Base-by-base conservation (phyloP, 2,888 invertebrate species). In the Pterostichus niger region DNA sequence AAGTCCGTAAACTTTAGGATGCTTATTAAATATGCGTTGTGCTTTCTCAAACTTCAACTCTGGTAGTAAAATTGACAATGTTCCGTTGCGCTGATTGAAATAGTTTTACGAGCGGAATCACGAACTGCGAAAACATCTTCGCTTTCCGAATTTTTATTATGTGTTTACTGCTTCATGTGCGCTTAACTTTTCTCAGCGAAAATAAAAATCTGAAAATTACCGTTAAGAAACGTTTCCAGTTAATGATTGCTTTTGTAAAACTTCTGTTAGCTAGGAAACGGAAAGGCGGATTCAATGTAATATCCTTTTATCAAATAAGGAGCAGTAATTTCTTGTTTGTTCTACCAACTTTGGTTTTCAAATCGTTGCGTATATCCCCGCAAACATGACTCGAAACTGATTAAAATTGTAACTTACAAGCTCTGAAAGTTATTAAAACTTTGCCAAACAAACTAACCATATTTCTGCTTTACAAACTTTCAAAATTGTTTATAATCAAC, bases 401-500 rank as follows among this genome's bases (percentile, higher is more conserved):
- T 82, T 82, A 82, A 82, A 75, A 82, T 82, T 82, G 59, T 56
- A 82, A 82, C 31, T 35, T 82, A 73, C 80, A 71, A 68, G 73
- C 73, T 81, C 15, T 35, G 44, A 44, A 82, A 73, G 56, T 82
- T 82, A 82, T 73, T 73, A 73, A 56, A 82, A 80, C 56, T 82
- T 82, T 73, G 56, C 44, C 24, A 24, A 24, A 24, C 24, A 68
- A 80, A 80, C 80, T 61, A 64, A 79, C 79, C 78, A 40, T 44
- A 78, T 44, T 59, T 78, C 77, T 56, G 35, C 13, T 61, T 0
- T 10, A n/a, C 73, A 52, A 73, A 81, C 80, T 80, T 80, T 17
- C 35, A 49, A 71, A 81, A 81, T 81, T 81, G 73, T 81, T 81
- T 81, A 71, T 81, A 81, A 81, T 73, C 73, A 73, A 81, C 35